phyloP scores from a whole-genome alignment of 2,797 vertebrate species.

The Emys orbicularis region DNA sequence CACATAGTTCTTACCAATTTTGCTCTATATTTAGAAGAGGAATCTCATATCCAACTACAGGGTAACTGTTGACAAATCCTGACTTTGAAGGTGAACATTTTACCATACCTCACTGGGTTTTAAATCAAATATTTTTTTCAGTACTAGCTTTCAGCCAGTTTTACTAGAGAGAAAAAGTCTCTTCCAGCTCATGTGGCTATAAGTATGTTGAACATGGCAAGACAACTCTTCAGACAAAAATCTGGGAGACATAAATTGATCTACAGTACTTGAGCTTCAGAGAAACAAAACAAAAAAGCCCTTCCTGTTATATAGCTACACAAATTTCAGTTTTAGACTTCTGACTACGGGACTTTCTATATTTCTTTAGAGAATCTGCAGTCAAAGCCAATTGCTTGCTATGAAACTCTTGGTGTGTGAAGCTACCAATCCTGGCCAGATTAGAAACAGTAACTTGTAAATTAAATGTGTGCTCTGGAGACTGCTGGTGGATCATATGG shows the following conservation, averaged over 20 bases:
- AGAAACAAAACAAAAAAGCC: background rate
- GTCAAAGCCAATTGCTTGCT: background rate
- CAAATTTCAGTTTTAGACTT: too few relatives aligned
- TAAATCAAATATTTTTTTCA: background rate
- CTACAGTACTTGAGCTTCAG: background rate
- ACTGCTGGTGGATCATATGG: background rate
- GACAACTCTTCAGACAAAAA: background rate
- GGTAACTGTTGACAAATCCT: background rate
- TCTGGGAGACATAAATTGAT: background rate
- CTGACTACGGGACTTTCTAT: background rate
- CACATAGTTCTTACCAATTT: background rate
- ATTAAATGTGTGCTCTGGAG: background rate
- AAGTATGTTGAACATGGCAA: background rate
- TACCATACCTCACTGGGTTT: background rate
- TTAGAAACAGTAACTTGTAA: background rate
- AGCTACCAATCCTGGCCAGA: background rate
- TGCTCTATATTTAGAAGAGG: background rate
- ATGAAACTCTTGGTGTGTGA: background rate
- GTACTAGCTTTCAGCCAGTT: background rate
- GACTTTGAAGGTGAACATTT: background rate
- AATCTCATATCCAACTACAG: background rate
- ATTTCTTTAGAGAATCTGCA: background rate
- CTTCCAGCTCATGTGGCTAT: background rate
- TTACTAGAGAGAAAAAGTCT: background rate
- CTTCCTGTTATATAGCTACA: background rate